These are phyloP conservation scores for Rapana venosa DNA, from an alignment of 2,888 invertebrate genomes.

Conservation along the genomic window DNA sequence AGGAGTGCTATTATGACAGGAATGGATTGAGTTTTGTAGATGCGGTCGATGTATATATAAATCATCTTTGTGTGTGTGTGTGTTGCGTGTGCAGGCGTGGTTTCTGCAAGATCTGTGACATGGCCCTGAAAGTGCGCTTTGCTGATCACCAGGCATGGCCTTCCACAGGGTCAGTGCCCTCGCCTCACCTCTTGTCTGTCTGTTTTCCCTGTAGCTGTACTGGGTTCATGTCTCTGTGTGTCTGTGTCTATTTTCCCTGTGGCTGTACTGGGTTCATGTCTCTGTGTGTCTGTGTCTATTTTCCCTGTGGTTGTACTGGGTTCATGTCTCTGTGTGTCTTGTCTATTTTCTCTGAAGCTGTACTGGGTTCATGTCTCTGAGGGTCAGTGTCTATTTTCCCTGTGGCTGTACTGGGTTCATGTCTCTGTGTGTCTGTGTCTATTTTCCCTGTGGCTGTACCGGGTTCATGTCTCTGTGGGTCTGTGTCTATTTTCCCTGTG, in stretches of 20 bases:
- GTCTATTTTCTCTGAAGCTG: too few species aligned
- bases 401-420: too few species aligned
- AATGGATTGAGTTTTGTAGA: background rate
- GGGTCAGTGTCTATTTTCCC: too few species aligned
- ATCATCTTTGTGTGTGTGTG: background rate
- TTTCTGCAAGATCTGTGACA: conserved; percentile 65
- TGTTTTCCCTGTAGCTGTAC: too few species aligned
- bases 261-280: background rate
- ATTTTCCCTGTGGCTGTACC: too few species aligned
- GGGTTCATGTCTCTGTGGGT: too few species aligned
- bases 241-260: background rate
- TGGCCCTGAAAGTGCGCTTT: conserved; percentile 60
- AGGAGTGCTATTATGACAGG: background rate
- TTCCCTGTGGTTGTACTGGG: background rate
- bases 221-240: background rate
- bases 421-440: too few species aligned
- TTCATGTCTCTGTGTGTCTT: too few species aligned
- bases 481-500: too few species aligned
- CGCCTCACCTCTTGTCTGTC: background rate
- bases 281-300: background rate
- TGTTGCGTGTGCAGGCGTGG: conserved; percentile 42
- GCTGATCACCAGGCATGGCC: conserved; percentile 58
- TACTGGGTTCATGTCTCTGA: too few species aligned
- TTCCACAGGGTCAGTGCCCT: conserved; percentile 56
- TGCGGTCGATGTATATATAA: background rate